A percentile compares a stretch with the other conserved stretches of the same genome.
These are phyloP conservation scores for Myripristis murdjan DNA, from an alignment of 2,797 vertebrate species.

Conservation along the genomic window DNA sequence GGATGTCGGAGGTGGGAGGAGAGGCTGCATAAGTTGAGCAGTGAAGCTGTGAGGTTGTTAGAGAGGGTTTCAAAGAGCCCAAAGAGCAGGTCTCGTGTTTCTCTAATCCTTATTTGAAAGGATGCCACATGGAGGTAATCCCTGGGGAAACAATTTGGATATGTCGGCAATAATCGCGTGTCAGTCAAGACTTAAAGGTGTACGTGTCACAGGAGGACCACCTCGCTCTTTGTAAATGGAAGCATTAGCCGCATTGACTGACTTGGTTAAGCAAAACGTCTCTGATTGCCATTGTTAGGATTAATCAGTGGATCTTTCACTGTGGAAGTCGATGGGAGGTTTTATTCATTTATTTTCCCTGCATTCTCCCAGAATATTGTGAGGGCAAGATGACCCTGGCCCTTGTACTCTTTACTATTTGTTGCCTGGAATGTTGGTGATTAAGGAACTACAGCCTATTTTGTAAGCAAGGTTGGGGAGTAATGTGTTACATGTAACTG, in stretches of 20 bases:
- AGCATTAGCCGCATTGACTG: not conserved
- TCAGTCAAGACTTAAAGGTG: slow-evolving; percentile 42
- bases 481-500: too few relatives aligned
- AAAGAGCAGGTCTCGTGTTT: slow-evolving; percentile 49
- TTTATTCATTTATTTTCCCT: not conserved
- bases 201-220: slow-evolving; percentile 14
- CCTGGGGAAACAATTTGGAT: slow-evolving; percentile 43
- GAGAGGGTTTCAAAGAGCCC: slow-evolving; percentile 34
- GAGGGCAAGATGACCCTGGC: not conserved
- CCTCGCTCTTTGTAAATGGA: not conserved
- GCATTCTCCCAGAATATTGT: not conserved
- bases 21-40: slow-evolving; percentile 3
- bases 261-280: not conserved
- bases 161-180: slow-evolving; percentile 36
- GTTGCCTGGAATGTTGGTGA: too few relatives aligned
- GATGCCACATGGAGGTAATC: slow-evolving; percentile 40
- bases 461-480: too few relatives aligned
- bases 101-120: slow-evolving; percentile 58
- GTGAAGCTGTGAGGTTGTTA: slow-evolving; percentile 12
- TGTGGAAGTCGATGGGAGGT: slow-evolving; percentile 5
- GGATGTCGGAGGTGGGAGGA: slow-evolving; percentile 4
- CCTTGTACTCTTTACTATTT: not conserved
- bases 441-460: not conserved
- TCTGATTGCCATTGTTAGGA: not conserved
- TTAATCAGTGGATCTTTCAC: not conserved